Evolutionary conservation across 2,797 vertebrate genomes (phyloP).

Genomic region (Bradypodion pumilum): DNA sequence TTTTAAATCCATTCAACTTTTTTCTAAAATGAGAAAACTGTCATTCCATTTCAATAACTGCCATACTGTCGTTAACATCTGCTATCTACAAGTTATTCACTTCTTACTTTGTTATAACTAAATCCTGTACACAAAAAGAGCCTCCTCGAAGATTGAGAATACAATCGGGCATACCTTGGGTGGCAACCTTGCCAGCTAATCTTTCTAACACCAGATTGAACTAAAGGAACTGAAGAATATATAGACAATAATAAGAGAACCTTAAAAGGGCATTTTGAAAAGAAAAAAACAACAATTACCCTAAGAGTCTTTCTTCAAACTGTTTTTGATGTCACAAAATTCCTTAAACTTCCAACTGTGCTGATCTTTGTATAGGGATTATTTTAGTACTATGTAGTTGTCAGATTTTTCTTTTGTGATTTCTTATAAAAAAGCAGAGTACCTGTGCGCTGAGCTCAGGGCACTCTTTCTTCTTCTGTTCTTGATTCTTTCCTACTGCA

Average conservation of each 20-base stretch:
- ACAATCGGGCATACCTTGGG: no score
- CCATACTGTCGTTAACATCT: neutral
- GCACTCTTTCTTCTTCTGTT: slow-evolving; percentile 68
- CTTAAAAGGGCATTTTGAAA: neutral
- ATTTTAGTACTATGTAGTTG: slow-evolving; percentile 46
- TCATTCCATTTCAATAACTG: neutral
- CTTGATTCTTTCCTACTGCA: slow-evolving; percentile 72
- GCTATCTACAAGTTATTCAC: neutral
- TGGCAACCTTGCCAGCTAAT: no score
- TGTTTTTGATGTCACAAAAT: neutral
- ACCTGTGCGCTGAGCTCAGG: slow-evolving; percentile 69
- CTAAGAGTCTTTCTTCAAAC: slow-evolving; percentile 1
- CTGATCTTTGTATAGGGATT: neutral
- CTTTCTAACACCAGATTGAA: no score
- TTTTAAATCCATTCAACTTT: neutral
- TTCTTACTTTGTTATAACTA: slow-evolving; percentile 11
- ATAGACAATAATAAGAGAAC: neutral
- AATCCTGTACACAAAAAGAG: no score
- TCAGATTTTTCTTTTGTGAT: slow-evolving; percentile 45
- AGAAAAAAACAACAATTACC: neutral
- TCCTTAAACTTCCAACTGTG: slow-evolving; percentile 18
- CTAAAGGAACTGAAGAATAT: neutral
- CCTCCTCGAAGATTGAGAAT: no score
- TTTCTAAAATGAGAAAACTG: neutral
- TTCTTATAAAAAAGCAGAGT: slow-evolving; percentile 54